Percentiles rank a stretch among this genome's conserved stretches.
Conservation (phyloP, 2,888 invertebrate genomes). For the Catocala fraxini region DNA sequence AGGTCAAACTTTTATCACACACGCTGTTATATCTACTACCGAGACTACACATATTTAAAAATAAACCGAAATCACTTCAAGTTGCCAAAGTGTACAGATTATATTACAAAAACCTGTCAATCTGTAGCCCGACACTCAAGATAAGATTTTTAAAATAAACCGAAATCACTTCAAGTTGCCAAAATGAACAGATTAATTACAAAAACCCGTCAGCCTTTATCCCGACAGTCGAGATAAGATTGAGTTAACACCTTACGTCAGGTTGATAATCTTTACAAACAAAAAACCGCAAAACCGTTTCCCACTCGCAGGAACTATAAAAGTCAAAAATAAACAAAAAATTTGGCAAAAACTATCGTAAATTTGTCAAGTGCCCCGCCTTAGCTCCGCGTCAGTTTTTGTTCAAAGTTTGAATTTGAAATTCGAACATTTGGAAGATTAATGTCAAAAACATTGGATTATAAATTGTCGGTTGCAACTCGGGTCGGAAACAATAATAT, state of each 20-base stretch:
- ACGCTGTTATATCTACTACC: too few species aligned
- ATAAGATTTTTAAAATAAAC: constrained; percentile 56
- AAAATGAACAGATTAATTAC: constrained; percentile 21
- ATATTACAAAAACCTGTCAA: constrained; percentile 41
- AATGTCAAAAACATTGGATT: constrained; percentile 13
- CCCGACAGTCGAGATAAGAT: constrained; percentile 56
- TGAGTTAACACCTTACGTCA: constrained; percentile 66
- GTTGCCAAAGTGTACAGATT: constrained; percentile 8
- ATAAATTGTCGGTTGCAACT: constrained; percentile 3
- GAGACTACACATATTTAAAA: too few species aligned
- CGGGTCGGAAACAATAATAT: neutral
- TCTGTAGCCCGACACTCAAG: constrained; percentile 35
- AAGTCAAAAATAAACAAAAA: too few species aligned
- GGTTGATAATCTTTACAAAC: constrained; percentile 64
- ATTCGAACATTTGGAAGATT: constrained; percentile 25
- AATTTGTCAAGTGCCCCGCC: constrained; percentile 74
- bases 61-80: too few species aligned
- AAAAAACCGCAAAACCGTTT: constrained; percentile 55
- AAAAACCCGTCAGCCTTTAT: constrained; percentile 38
- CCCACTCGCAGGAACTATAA: constrained; percentile 65
- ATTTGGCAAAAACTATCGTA: constrained; percentile 66
- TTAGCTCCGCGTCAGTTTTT: constrained; percentile 53
- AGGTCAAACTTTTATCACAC: too few species aligned
- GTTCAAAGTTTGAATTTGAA: constrained; percentile 28
- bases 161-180: too few species aligned